Base-by-base conservation (phyloP, 2,113 vertebrate species). In the Charina bottae region DNA sequence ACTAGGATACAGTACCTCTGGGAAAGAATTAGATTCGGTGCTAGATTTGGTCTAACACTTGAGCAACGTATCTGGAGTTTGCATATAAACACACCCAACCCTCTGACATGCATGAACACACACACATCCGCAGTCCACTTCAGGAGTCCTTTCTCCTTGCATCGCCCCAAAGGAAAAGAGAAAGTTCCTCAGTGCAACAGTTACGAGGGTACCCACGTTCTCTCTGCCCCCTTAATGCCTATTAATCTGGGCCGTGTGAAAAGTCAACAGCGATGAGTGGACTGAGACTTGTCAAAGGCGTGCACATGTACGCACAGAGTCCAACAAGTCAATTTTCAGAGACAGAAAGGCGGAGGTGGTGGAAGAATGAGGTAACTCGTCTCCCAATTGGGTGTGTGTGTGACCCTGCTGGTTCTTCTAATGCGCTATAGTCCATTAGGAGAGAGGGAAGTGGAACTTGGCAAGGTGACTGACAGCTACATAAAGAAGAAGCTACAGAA, bases 401-500 rank as follows among this genome's bases (percentile, higher is more conserved):
- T 23, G 62, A 96, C 53, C 33, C 96, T 64, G 94, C 96, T 90
- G 95, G 97, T 95, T 97, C 97, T 95, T 98, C 97, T 97, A 96
- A 97, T 87, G 96, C 95, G 94, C 96, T 96, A 89, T 1, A 93
- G 95, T 95, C 97, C 97, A 94, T 96, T 93, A 96, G 96, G 97
- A 97, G 95, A 97, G 96, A 94, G 95, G 94, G 93, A 94, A 95
- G 91, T 95, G 96, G 97, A 96, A 95, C 97, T 97, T 96, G 97
- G 96, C 97, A 97, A 96, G 97, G 83, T 97, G 78, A 94, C 91
- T 64, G 97, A 94, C 92, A 93, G 83, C 93, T 98, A 98, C 97
- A 98, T 96, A 98, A 98, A 98, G 98, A 98, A 98, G 98, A 98
- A 98, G 97, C 98, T 98, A 98, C 95, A 95, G 97, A 96, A 97